phyloP scores from a whole-genome alignment of 2,113 vertebrate genomes.

The Fulica atra region DNA sequence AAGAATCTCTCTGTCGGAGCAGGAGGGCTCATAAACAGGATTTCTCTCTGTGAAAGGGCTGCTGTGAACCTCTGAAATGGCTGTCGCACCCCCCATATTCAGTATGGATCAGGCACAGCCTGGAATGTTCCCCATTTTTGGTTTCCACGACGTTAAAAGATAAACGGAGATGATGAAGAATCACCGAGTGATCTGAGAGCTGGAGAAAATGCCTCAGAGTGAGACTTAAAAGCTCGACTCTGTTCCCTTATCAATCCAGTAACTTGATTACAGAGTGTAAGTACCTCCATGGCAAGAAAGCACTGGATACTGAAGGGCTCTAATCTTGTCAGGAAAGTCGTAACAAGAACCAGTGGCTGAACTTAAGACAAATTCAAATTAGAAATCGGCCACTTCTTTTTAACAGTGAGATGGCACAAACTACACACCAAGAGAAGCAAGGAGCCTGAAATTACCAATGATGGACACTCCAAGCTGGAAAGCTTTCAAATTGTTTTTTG shows the following conservation, averaged over 20 bases:
- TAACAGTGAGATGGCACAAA: constrained; percentile 16
- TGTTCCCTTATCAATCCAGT: constrained; percentile 57
- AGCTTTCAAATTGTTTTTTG: constrained; percentile 51
- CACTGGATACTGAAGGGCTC: constrained; percentile 50
- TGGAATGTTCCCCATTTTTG: not conserved
- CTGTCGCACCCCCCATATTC: not conserved
- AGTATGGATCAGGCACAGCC: not conserved
- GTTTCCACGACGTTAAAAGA: constrained; percentile 19
- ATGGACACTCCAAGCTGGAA: constrained; percentile 29
- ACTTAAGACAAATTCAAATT: constrained; percentile 39
- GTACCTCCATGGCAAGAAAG: constrained; percentile 65
- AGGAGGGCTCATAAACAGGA: not conserved
- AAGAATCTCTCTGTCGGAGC: not conserved
- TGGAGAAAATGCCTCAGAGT: constrained; percentile 63
- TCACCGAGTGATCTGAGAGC: constrained; percentile 47
- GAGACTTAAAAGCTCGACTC: constrained; percentile 70
- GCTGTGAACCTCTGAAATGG: not conserved
- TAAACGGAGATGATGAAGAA: constrained; percentile 27
- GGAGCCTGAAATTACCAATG: constrained; percentile 34
- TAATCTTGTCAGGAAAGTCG: constrained; percentile 61
- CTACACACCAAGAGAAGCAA: not conserved
- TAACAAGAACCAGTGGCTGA: constrained; percentile 63
- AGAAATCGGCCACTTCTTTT: constrained; percentile 22
- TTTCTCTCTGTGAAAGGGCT: not conserved
- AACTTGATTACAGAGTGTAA: constrained; percentile 65